These are phyloP conservation scores for Biston betularia DNA, from an alignment of 2,888 invertebrate species.

Conservation along the genomic window DNA sequence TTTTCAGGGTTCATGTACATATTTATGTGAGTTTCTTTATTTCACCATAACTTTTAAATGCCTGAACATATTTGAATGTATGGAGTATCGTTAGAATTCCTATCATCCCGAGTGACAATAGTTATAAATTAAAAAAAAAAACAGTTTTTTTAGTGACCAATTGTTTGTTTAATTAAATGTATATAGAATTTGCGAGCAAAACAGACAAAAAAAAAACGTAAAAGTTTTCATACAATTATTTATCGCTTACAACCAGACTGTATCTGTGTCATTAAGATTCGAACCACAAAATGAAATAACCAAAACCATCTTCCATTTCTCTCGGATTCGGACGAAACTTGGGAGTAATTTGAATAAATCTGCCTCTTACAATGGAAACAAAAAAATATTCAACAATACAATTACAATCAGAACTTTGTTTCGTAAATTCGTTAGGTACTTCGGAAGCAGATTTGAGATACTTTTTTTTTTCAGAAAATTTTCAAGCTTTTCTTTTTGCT, in stretches of 20 bases:
- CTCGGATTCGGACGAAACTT: constrained; percentile 38
- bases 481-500: neutral
- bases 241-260: constrained; percentile 25
- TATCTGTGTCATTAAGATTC: constrained; percentile 15
- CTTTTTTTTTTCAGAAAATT: neutral
- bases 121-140: too few species aligned
- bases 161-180: neutral
- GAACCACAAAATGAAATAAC: constrained; percentile 1
- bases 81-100: too few species aligned
- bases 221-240: neutral
- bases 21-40: too few species aligned
- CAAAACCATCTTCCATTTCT: constrained; percentile 6
- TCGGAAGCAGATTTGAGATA: neutral
- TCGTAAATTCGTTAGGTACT: constrained; percentile 30
- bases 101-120: too few species aligned
- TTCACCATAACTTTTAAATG: too few species aligned
- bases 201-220: neutral
- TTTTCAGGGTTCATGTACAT: too few species aligned
- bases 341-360: constrained; percentile 48
- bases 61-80: too few species aligned
- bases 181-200: neutral
- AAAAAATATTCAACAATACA: constrained; percentile 39
- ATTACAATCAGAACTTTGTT: constrained; percentile 36
- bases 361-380: constrained; percentile 27
- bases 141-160: too few species aligned